Conservation (phyloP, 2,888 invertebrate genomes). For the Cryptosula pallasiana region DNA sequence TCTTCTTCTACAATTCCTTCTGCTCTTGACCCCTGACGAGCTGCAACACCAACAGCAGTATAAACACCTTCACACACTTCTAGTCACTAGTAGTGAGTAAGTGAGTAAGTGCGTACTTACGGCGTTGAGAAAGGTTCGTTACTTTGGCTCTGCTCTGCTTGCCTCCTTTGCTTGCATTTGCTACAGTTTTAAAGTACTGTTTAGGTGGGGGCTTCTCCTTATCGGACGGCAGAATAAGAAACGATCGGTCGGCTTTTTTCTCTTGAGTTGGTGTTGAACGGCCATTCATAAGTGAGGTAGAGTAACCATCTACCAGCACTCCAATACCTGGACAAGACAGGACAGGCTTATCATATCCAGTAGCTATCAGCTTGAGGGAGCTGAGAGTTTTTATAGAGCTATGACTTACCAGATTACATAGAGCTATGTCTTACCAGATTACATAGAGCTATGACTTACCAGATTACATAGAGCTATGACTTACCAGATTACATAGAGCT, state of each 20-base stretch:
- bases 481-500: no score
- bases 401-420: no score
- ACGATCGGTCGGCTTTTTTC: not conserved
- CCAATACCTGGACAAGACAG: slow-evolving; percentile 41
- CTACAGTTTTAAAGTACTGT: slow-evolving; percentile 35
- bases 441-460: no score
- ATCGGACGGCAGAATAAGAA: slow-evolving; percentile 28
- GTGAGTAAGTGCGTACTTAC: no score
- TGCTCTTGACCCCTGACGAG: not conserved
- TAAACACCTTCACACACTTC: no score
- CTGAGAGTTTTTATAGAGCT: no score
- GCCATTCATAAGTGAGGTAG: slow-evolving; percentile 40
- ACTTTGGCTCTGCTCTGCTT: slow-evolving; percentile 4
- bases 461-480: no score
- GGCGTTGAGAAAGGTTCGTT: not conserved
- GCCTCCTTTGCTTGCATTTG: not conserved
- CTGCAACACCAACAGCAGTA: not conserved
- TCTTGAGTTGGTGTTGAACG: slow-evolving; percentile 26
- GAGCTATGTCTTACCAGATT: no score
- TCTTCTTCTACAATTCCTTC: not conserved
- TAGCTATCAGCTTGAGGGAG: no score
- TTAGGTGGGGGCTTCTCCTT: slow-evolving; percentile 36
- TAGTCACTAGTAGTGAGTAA: no score
- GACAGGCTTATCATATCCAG: no score
- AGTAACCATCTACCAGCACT: slow-evolving; percentile 42